Base-by-base conservation (phyloP, 2,888 invertebrate genomes). In the Ichneumoninae sp. region DNA sequence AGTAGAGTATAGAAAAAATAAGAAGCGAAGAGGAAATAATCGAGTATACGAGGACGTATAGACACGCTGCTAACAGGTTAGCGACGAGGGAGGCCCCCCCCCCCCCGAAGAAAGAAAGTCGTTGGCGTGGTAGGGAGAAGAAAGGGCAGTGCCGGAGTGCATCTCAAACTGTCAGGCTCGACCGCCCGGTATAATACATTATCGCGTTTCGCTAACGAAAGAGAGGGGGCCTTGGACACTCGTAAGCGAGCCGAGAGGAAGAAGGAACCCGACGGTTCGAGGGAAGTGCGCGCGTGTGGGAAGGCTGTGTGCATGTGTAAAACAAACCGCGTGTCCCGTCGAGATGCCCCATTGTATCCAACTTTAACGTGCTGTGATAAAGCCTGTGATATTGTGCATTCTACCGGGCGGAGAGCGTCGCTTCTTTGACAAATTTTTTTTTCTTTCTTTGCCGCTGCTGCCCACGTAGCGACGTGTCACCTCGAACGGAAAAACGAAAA, bases 301-400 rank as follows among this genome's bases (percentile, higher is more conserved):
- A 65, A 44, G 77, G 65, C 50, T 72, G 36, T 36, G 36, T 65
- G 70, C 22, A 57, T 36, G 72, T 52, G 71, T 72, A 68, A 68
- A 26, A 22, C 26, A 26, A 4, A 47, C 44, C 44, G 44, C 57
- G 57, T 22, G 57, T 57, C 57, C 57, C 57, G 57, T n/a, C 52
- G 47, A 19, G 52, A 19, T 16, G 19, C 33, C 22, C 82, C 80
- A 78, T 82, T 81, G 84, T 83, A 60, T 84, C 80, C 69, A 84
- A 83, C 75, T 81, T 80, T 69, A 85, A 87, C 84, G 86, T 87
- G 86, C 87, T 89, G 89, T 88, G 89, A 89, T 89, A 89, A 88
- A 88, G 80, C 26, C 88, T 88, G 89, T 88, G 90, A 89, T 88
- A 89, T 86, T 86, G 84, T 83, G 87, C 79, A 82, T 86, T 85